Percentiles rank a stretch among this genome's conserved stretches.
Evolutionary conservation across 30 jellyfish, hydroid and myxozoan genomes (phyloP).

Genomic region (Aurelia sp.): DNA sequence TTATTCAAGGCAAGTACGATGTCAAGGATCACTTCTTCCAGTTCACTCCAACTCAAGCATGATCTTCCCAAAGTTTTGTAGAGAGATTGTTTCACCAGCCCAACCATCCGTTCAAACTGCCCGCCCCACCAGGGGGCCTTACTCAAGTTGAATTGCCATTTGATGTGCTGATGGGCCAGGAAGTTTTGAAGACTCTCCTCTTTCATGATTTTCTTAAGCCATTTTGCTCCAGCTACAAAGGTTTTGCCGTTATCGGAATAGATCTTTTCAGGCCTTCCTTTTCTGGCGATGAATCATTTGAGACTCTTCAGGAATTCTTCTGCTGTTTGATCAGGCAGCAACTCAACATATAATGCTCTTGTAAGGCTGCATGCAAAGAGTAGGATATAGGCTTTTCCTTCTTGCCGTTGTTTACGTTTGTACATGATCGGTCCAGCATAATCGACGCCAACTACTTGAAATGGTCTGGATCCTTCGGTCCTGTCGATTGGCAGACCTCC

Average conservation of each 20-base stretch:
- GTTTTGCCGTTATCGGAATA: slow-evolving; percentile 8
- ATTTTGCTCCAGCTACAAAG: slow-evolving; percentile 16
- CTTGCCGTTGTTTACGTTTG: slow-evolving; percentile 1
- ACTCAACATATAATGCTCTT: slow-evolving; percentile 47
- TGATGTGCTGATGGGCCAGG: background rate
- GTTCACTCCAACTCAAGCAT: slow-evolving; percentile 59
- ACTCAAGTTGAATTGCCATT: background rate
- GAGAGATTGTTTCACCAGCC: slow-evolving; percentile 10
- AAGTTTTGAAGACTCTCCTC: background rate
- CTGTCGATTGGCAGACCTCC: slow-evolving; percentile 56
- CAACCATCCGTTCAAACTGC: slow-evolving; percentile 23
- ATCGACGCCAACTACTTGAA: slow-evolving; percentile 2
- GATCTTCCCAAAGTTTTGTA: slow-evolving; percentile 11
- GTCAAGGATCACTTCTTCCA: slow-evolving; percentile 36
- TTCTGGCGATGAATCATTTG: background rate
- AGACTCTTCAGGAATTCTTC: slow-evolving; percentile 38
- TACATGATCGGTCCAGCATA: background rate
- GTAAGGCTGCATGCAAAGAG: slow-evolving; percentile 61
- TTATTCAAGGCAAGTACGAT: background rate
- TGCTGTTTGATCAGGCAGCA: slow-evolving; percentile 53
- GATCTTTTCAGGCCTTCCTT: slow-evolving; percentile 15
- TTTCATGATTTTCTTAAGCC: slow-evolving; percentile 12
- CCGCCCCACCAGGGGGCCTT: slow-evolving; percentile 25
- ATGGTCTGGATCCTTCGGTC: slow-evolving; percentile 12
- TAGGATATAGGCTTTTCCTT: slow-evolving; percentile 57